Conservation (phyloP, 1,140 invertebrate genomes). For the Pseudomyrmex flavicornis region DNA sequence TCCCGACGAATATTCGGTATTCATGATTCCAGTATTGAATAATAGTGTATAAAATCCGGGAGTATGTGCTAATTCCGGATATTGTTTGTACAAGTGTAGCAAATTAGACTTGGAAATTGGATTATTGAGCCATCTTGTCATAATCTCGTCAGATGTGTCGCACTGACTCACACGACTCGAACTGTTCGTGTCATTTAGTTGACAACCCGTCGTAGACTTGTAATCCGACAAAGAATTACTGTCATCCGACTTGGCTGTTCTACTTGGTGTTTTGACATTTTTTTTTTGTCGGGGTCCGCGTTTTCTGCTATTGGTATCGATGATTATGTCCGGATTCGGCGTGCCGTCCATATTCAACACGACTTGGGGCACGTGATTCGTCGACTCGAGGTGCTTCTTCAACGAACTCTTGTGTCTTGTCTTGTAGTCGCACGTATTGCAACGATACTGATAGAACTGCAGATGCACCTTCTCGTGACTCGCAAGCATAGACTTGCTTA, state of each 20-base stretch:
- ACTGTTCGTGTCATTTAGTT: no score
- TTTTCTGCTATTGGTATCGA: conserved; percentile 95
- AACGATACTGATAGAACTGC: conserved; percentile 97
- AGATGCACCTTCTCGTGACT: conserved; percentile 99
- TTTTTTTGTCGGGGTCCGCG: conserved; percentile 88
- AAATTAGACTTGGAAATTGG: no score
- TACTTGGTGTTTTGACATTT: background rate
- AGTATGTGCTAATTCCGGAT: no score
- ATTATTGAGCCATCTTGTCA: no score
- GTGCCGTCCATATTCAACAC: conserved; percentile 95
- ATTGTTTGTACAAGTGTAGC: no score
- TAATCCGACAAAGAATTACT: no score
- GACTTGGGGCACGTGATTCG: conserved; percentile 93
- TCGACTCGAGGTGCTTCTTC: conserved; percentile 97
- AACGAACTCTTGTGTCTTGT: conserved; percentile 99
- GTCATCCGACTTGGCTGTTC: background rate
- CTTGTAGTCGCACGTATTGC: conserved; percentile 96
- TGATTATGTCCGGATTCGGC: conserved; percentile 93
- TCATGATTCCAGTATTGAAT: no score
- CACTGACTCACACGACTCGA: no score
- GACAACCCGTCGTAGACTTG: no score
- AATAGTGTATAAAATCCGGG: no score
- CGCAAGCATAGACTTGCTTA: conserved; percentile 99
- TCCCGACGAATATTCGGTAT: no score
- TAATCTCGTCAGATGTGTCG: no score